phyloP scores from a whole-genome alignment of 2,113 vertebrate species.

The Megalops atlanticus region DNA sequence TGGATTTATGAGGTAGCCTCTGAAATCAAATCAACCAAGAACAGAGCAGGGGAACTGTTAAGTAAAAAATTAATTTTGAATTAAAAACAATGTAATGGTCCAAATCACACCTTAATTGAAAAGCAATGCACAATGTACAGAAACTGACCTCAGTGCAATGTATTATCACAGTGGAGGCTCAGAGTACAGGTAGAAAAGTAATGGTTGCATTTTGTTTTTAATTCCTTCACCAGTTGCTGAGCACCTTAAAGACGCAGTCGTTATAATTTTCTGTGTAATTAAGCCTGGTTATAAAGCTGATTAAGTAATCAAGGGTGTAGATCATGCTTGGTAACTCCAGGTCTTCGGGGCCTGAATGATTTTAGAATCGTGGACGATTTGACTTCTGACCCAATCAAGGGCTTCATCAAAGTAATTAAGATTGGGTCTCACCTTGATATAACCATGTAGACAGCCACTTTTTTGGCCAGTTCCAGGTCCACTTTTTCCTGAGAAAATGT shows the following conservation, averaged over 20 bases:
- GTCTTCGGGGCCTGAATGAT: neutral
- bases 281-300: neutral
- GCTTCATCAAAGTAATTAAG: neutral
- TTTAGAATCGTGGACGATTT: neutral
- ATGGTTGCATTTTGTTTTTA: neutral
- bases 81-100: too few species aligned
- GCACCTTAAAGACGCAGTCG: neutral
- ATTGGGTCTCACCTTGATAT: neutral
- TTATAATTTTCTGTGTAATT: neutral
- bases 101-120: too few species aligned
- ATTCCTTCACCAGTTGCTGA: neutral
- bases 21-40: too few species aligned
- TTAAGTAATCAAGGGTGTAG: too few species aligned
- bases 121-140: neutral
- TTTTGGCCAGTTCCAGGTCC: neutral
- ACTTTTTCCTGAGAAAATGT: neutral
- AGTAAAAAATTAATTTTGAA: neutral
- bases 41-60: neutral
- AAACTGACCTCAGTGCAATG: neutral
- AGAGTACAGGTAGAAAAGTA: too few species aligned
- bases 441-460: neutral
- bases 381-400: too few species aligned
- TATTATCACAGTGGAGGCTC: too few species aligned
- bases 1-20: neutral
- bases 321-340: neutral